Evolutionary conservation across 2,797 vertebrate genomes (phyloP), one percentile per base, ranked within the genome.

Genomic region (Chaenodraco wilsoni): DNA sequence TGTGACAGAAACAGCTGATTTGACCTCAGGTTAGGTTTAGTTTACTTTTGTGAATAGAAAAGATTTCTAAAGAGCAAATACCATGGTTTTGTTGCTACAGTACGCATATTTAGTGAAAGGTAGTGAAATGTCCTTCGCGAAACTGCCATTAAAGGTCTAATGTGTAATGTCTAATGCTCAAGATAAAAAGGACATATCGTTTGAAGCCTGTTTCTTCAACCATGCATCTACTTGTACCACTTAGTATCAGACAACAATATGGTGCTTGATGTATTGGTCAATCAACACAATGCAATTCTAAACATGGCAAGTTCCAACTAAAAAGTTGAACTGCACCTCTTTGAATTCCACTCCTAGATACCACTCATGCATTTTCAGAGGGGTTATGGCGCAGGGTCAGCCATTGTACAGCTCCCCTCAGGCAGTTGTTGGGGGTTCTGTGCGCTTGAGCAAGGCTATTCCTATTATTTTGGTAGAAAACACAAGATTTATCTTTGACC

Each of bases 401-500:
- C 56, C 56, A 58, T 15, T 43, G 4, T 19, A 8, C 16, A 7
- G 19, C 6, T 3, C 56, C 7, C n/a, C 55, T 57, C 17, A 40
- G 14, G 40, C 37, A 21, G 56, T 58, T 11, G 40, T 33, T 7
- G 6, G 33, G 33, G 33, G 33, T 37, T 37, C 7, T 37, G 33
- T 7, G 33, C 33, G 6, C 33, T 37, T 37, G 33, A 37, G 33
- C 33, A 37, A 37, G 33, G 33, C 33, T 37, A 37, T 37, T 37
- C 33, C 33, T 37, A 9, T 37, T 65, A 45, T 54, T 69, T 65
- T 43, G 55, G 4, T 60, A 44, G 46, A 57, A 71, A 9, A 60
- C 19, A 52, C 8, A n/a, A 37, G 49, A 73, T 73, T 54, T 60
- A 49, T 86, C 51, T 31, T 17, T 59, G 52, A 65, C 65, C 13